Percentiles rank a stretch among this genome's conserved stretches.
phyloP scores from a whole-genome alignment of 2,888 invertebrate genomes.

The Drosophila algonquin region DNA sequence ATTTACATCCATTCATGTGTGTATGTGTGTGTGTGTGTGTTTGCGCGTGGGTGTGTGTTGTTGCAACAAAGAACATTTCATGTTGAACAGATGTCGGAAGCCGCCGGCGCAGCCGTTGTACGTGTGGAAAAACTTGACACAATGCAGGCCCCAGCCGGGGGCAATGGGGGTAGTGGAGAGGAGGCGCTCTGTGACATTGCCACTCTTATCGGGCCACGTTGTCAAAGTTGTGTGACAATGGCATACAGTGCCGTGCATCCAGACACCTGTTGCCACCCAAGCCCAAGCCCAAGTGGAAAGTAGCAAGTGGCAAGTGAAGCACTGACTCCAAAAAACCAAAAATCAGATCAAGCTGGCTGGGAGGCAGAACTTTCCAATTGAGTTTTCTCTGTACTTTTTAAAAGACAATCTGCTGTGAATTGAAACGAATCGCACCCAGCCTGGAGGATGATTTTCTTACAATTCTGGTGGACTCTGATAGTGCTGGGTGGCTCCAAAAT shows the following conservation, averaged over 20 bases:
- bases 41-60: slow-evolving; percentile 19
- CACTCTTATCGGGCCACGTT: slow-evolving; percentile 64
- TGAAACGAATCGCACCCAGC: neutral
- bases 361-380: slow-evolving; percentile 47
- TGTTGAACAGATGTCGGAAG: slow-evolving; percentile 77
- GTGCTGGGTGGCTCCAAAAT: slow-evolving; percentile 36
- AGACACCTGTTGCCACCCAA: slow-evolving; percentile 65
- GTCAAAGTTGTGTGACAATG: slow-evolving; percentile 61
- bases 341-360: slow-evolving; percentile 31
- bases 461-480: slow-evolving; percentile 69
- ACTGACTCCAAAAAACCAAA: slow-evolving; percentile 9
- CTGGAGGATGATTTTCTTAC: slow-evolving; percentile 54
- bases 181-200: slow-evolving; percentile 33
- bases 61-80: slow-evolving; percentile 71
- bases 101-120: slow-evolving; percentile 62
- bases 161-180: slow-evolving; percentile 1
- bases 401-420: slow-evolving; percentile 6
- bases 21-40: neutral
- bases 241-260: slow-evolving; percentile 14
- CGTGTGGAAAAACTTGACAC: slow-evolving; percentile 63
- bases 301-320: neutral
- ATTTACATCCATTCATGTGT: slow-evolving; percentile 6
- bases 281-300: neutral
- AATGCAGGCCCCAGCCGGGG: slow-evolving; percentile 46
- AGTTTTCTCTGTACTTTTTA: slow-evolving; percentile 31